Base-by-base conservation (phyloP, 2,888 invertebrate species). In the Piscicola geometra region DNA sequence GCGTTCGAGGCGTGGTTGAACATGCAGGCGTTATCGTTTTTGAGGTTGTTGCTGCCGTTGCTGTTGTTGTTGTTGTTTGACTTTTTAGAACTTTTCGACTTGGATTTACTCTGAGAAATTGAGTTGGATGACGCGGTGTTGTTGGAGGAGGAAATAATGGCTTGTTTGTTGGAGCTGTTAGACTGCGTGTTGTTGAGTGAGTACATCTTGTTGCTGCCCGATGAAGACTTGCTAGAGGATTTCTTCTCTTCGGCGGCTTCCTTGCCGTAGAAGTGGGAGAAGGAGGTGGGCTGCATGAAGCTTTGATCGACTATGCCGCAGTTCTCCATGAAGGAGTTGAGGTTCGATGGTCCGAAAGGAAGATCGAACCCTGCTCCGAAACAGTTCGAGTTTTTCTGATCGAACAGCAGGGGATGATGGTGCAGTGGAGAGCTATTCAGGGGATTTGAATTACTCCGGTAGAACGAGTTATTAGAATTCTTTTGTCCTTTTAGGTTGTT, bases 331-430 rank as follows among this genome's bases (percentile, higher is more conserved):
- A 73, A 64, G 2, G 64, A 50, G 30, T 73, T 73, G 35, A 73
- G 30, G 52, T 73, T 73, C 12, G 73, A 33, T 30, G 73, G 28
- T 35, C 56, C 56, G 52, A 73, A 70, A 21, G 70, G 47, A 5
- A 70, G 21, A 30, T 73, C 73, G 25, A 73, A 73, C 15, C 73
- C 64, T 50, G 71, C 28, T 3, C 30, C 52, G 18, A 71, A 71
- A 21, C 60, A 56, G 41, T 32, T 32, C 15, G 73, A 18, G 64
- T 60, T 73, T 32, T 73, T 73, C 33, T 73, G 73, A 25, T 73
- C 73, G 64, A 73, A 73, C 21, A 73, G 64, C 18, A 73, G 64
- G 56, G 73, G 73, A 64, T 73, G 73, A 60, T 73, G 73, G 30
- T 73, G 73, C 18, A 73, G 73, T 30, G 73, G 73, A 9, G 73